Evolutionary conservation across 2,797 vertebrate species (phyloP).

Genomic region (Molossus molossus): DNA sequence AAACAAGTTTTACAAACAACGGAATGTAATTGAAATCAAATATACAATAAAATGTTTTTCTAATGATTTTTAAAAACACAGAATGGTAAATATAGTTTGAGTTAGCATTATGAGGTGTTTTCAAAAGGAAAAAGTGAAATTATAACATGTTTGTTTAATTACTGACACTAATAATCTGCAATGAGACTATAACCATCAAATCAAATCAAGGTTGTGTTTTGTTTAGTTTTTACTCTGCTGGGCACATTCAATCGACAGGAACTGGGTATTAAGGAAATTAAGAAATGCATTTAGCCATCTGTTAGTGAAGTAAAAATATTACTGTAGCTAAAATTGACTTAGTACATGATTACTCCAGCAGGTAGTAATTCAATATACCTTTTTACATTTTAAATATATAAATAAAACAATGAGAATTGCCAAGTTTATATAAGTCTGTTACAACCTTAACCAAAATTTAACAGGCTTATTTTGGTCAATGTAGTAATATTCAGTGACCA

Average conservation of each 20-base stretch:
- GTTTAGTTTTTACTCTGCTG: neutral
- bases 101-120: neutral
- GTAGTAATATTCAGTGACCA: neutral
- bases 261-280: neutral
- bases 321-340: neutral
- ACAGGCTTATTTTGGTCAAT: neutral
- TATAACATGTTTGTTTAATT: constrained; percentile 13
- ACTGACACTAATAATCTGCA: neutral
- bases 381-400: constrained; percentile 9
- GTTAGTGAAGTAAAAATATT: neutral
- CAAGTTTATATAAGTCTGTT: neutral
- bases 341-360: neutral
- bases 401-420: neutral
- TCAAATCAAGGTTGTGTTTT: neutral
- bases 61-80: constrained; percentile 5
- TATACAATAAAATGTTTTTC: neutral
- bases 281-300: neutral
- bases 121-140: neutral
- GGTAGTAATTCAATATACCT: neutral
- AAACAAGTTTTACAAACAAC: neutral
- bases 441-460: neutral
- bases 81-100: neutral
- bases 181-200: neutral
- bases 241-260: neutral
- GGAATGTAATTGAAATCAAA: neutral